phyloP scores from a whole-genome alignment of 2,113 vertebrate species.

The Scopus umbretta region DNA sequence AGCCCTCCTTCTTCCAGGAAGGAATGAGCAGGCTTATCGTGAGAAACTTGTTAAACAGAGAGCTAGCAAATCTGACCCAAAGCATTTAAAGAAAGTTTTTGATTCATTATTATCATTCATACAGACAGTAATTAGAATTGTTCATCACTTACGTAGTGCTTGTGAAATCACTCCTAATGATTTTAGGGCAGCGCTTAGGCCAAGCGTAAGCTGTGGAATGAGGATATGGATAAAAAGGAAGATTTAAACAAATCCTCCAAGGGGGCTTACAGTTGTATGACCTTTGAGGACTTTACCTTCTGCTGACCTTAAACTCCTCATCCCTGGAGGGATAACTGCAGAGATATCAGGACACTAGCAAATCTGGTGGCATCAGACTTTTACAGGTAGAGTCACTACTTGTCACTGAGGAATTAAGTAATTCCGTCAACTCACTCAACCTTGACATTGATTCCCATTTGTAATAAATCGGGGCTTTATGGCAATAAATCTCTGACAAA shows the following conservation, averaged over 20 bases:
- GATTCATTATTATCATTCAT: background rate
- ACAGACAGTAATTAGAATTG: background rate
- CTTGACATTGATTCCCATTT: background rate
- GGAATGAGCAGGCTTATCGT: background rate
- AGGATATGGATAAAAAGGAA: background rate
- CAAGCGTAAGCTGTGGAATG: background rate
- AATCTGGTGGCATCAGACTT: background rate
- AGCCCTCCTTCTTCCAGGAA: background rate
- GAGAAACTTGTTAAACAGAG: background rate
- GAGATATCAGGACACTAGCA: background rate
- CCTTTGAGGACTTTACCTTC: background rate
- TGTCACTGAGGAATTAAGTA: background rate
- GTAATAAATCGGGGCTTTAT: background rate
- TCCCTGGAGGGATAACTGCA: background rate
- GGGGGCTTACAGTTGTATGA: background rate
- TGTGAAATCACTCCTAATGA: background rate
- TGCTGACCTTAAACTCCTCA: conserved; percentile 2
- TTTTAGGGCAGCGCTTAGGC: background rate
- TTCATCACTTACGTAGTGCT: background rate
- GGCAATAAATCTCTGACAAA: background rate
- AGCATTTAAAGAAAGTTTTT: background rate
- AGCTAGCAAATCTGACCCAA: background rate
- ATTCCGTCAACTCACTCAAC: background rate
- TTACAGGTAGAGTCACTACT: background rate
- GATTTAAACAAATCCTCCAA: conserved; percentile 40